These are phyloP conservation scores for Euphydryas editha DNA, from an alignment of 2,888 invertebrate species.

Conservation along the genomic window DNA sequence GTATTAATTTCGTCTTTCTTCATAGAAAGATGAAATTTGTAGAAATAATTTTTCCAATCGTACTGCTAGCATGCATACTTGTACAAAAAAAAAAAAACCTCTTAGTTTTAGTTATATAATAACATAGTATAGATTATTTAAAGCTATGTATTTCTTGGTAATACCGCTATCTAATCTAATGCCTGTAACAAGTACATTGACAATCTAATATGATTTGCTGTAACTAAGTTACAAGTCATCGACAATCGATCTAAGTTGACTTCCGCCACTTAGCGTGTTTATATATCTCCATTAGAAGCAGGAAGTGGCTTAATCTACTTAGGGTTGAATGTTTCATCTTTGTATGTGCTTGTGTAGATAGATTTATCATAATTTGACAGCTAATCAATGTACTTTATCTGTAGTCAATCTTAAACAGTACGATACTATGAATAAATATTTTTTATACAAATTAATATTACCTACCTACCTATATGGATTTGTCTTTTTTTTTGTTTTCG, in stretches of 20 bases:
- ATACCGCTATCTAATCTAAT: not conserved
- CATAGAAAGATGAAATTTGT: too few relatives aligned
- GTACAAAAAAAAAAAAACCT: too few relatives aligned
- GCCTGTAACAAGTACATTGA: slow-evolving; percentile 23
- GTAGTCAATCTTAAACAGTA: not conserved
- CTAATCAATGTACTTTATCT: slow-evolving; percentile 3
- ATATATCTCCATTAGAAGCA: slow-evolving; percentile 51
- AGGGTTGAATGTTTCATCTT: not conserved
- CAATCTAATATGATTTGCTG: slow-evolving; percentile 26
- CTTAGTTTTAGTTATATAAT: not conserved
- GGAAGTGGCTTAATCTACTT: slow-evolving; percentile 19
- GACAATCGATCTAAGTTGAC: slow-evolving; percentile 42
- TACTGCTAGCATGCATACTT: too few relatives aligned
- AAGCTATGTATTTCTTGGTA: not conserved
- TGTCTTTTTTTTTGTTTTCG: too few relatives aligned
- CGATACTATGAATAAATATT: not conserved
- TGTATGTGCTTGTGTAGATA: not conserved
- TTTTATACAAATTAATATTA: too few relatives aligned
- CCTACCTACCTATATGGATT: too few relatives aligned
- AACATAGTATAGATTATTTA: not conserved
- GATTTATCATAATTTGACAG: slow-evolving; percentile 7
- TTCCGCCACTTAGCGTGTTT: slow-evolving; percentile 65
- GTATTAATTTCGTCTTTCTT: too few relatives aligned
- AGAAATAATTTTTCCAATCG: too few relatives aligned
- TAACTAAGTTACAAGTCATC: slow-evolving; percentile 43